Base-by-base conservation (phyloP, 2,888 invertebrate genomes). In the Drosophila helvetica region DNA sequence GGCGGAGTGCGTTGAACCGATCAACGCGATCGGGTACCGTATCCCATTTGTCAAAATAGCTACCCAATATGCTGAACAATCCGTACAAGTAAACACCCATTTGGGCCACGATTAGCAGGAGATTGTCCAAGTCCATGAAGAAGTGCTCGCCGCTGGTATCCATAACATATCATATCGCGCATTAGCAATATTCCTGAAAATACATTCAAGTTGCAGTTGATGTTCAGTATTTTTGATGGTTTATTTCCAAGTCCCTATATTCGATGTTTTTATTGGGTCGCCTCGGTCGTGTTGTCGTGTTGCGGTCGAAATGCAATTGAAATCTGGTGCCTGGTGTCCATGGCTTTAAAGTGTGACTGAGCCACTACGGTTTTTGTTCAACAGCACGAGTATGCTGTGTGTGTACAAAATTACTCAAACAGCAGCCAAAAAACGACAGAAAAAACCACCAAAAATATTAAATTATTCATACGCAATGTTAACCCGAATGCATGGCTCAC, bases 401-500 rank as follows among this genome's bases (percentile, higher is more conserved):
- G 81, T 46, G 61, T 9, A 72, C 75, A 75, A 65, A 80, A 72
- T 78, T 78, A 78, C 68, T 84, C 61, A 84, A 71, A 68, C 61
- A 75, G 52, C 55, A 15, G 53, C 30, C 25, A 15, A 68, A 59
- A 60, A 57, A 54, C 27, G 22, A 19, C 17, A 12, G 8, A 46
- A 17, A 27, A 74, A 65, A 58, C 57, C 63, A 64, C 47, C 22
- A 50, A 45, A 57, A 67, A 73, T 73, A 65, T 75, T 80, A 63
- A 84, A 84, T 84, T 84, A 79, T 79, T 79, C 66, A 58, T 78
- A 75, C 64, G 66, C 72, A 78, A 78, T 59, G 68, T 76, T 79
- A 60, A 73, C 59, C 72, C 52, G 55, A 72, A 65, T 62, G 61
- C 68, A 81, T 75, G 53, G 42, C 78, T 50, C 63, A 72, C 62